Conservation (phyloP, 1,140 invertebrate genomes). For the Dinoponera quadriceps region DNA sequence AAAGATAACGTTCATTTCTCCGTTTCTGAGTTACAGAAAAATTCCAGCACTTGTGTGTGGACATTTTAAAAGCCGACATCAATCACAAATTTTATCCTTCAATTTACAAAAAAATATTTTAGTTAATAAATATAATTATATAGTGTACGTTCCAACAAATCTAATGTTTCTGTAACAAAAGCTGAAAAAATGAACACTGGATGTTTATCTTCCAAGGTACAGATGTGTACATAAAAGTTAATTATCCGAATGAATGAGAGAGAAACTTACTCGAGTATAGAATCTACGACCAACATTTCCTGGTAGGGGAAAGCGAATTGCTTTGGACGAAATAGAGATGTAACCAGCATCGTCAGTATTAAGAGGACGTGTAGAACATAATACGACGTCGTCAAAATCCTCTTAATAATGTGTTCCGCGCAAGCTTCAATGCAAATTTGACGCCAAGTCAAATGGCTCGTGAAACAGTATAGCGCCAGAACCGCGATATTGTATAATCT, state of each 20-base stretch:
- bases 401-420: not conserved
- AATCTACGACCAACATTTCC: conserved; percentile 11
- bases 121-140: too few relatives aligned
- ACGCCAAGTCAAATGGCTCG: not conserved
- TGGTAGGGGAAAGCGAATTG: conserved; percentile 25
- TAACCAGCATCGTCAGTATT: not conserved
- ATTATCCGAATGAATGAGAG: not conserved
- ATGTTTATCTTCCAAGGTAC: too few relatives aligned
- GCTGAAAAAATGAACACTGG: too few relatives aligned
- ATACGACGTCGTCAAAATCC: not conserved
- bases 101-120: too few relatives aligned
- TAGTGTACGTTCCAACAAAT: too few relatives aligned
- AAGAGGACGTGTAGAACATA: not conserved
- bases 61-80: too few relatives aligned
- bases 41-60: too few relatives aligned
- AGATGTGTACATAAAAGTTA: too few relatives aligned
- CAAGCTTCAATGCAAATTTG: not conserved
- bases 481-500: conserved; percentile 7
- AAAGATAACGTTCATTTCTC: too few relatives aligned
- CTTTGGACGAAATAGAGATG: conserved; percentile 24
- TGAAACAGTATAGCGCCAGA: not conserved
- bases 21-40: too few relatives aligned
- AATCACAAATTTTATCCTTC: too few relatives aligned
- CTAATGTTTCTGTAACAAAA: too few relatives aligned
- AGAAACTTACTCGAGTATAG: conserved; percentile 43